Percentiles rank a stretch among this genome's conserved stretches.
Evolutionary conservation across 2,888 invertebrate species (phyloP).

Genomic region (Lasioglossum lativentre): DNA sequence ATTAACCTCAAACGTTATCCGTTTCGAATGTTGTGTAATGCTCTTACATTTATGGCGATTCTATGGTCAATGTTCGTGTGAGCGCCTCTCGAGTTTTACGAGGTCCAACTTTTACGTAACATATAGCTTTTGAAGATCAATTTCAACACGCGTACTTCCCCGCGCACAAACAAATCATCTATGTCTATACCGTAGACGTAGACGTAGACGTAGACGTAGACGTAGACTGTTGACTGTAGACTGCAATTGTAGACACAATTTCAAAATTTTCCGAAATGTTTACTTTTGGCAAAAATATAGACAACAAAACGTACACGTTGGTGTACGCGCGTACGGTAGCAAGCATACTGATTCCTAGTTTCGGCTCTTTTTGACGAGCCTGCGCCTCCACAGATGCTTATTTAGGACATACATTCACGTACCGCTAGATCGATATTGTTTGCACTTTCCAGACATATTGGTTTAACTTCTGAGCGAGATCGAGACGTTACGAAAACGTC

Average conservation of each 20-base stretch:
- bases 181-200: background rate
- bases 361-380: conserved; percentile 45
- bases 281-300: background rate
- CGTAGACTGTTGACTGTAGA: too few relatives aligned
- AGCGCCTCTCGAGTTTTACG: background rate
- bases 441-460: background rate
- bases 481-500: background rate
- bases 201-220: too few relatives aligned
- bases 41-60: conserved; percentile 16
- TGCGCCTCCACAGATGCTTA: conserved; percentile 58
- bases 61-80: background rate
- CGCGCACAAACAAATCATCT: background rate
- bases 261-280: background rate
- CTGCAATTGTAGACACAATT: background rate
- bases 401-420: conserved; percentile 41
- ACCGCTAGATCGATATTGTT: conserved; percentile 51
- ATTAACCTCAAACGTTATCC: conserved; percentile 33
- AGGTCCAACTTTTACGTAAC: conserved; percentile 12
- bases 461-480: background rate
- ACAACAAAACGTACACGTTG: background rate
- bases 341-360: conserved; percentile 40
- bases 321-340: conserved; percentile 18
- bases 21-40: conserved; percentile 4
- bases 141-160: background rate
- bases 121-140: background rate